Evolutionary conservation across 2,113 vertebrate genomes (phyloP).

Genomic region (Cardinalis cardinalis): DNA sequence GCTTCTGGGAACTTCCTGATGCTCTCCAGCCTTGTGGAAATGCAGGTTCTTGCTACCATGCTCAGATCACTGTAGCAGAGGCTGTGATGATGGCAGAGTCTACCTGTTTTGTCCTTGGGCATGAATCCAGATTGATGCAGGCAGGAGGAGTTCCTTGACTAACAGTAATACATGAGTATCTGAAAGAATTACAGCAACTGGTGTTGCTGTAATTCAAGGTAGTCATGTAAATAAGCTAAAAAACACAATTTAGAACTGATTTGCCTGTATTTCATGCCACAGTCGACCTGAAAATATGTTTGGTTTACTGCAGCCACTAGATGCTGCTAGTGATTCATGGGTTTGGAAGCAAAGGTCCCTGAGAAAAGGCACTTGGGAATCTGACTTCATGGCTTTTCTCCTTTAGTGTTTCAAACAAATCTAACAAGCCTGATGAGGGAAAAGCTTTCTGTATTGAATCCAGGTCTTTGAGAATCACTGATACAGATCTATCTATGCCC

Average conservation of each 20-base stretch:
- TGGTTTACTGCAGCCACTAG: conserved; percentile 48
- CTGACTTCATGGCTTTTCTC: background rate
- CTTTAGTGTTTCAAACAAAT: background rate
- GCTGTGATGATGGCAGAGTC: background rate
- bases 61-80: background rate
- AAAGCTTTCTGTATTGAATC: background rate
- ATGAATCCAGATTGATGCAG: background rate
- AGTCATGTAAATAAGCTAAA: background rate
- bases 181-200: background rate
- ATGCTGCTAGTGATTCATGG: conserved; percentile 56
- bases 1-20: background rate
- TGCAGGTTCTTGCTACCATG: background rate
- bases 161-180: background rate
- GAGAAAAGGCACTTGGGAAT: background rate
- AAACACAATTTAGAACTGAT: background rate
- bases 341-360: background rate
- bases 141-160: background rate
- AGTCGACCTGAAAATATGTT: background rate
- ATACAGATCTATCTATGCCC: background rate
- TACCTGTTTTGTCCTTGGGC: background rate
- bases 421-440: background rate
- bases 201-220: background rate
- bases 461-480: background rate
- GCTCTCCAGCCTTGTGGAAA: background rate
- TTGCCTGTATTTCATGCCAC: background rate